Evolutionary conservation across 2,113 vertebrate genomes (phyloP).

Genomic region (Petrocephalus zakoni): DNA sequence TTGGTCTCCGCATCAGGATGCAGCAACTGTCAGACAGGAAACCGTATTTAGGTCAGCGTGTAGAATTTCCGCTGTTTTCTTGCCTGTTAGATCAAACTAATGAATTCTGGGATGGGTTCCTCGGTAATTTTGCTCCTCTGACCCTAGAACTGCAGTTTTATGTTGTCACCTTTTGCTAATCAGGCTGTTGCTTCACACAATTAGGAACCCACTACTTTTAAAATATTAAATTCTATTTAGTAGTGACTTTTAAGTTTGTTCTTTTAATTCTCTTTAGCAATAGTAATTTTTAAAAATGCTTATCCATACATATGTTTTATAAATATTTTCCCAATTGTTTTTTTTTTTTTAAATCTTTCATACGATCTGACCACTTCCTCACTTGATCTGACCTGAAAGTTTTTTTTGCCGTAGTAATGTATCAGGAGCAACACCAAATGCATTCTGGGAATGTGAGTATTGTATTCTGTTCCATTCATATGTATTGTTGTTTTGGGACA

Average conservation of each 20-base stretch:
- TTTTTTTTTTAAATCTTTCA: not conserved
- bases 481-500: not conserved
- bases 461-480: not conserved
- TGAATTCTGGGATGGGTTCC: not conserved
- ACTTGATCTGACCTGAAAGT: not conserved
- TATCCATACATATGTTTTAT: not conserved
- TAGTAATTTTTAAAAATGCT: not conserved
- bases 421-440: not conserved
- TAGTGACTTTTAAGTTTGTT: not conserved
- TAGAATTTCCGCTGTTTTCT: not conserved
- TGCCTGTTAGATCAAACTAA: not conserved
- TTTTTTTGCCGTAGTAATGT: not conserved
- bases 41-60: not conserved
- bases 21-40: conserved; percentile 5
- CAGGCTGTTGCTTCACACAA: not conserved
- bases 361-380: not conserved
- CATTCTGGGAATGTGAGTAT: conserved; percentile 14
- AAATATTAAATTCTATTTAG: not conserved
- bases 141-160: not conserved
- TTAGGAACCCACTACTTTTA: not conserved
- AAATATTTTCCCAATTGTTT: not conserved
- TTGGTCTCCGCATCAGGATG: not conserved
- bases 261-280: not conserved
- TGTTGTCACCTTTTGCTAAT: not conserved
- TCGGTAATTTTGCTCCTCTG: not conserved